Evolutionary conservation across 2,888 invertebrate species (phyloP), one percentile per base, ranked within the genome.

Genomic region (Campoletis raptor): DNA sequence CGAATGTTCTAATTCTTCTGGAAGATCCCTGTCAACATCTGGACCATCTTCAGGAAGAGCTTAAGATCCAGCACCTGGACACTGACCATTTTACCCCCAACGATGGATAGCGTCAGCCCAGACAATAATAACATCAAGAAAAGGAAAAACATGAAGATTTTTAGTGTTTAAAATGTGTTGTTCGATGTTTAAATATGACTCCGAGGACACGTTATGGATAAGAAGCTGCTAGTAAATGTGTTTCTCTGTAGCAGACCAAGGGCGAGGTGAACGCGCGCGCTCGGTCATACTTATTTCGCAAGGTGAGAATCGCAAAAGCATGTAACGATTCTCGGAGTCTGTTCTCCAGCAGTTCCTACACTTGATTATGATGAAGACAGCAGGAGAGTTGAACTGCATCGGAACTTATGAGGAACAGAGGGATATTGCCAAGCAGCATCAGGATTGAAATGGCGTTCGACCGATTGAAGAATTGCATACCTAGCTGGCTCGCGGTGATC

Each of bases 211-310:
- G 30, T 10, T 61, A 30, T 61, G 57, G 5, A 37, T 45, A 24
- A 9, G 52, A 36, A 64, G 42, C 61, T 36, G 21, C n/a, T n/a
- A n/a, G 70, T 77, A 73, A 85, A 81, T 66, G 77, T 72, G 66
- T 77, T n/a, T 72, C 73, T 81, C 48, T 24, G 85, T 64, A 73
- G 64, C 81, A n/a, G n/a, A 78, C 67, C 81, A 85, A 85, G 85
- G 81, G 85, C 85, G 76, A 85, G 81, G 85, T 85, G 77, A 85
- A 83, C 61, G 67, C 81, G 66, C 69, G 85, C 42, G 48, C 48
- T 70, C 45, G 70, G 69, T 85, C 81, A 70, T 85, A 77, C 84
- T 81, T 70, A 77, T 85, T 85, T 85, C 81, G 81, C 81, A 85
- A 81, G 81, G 64, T 57, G 80, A 70, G 84, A 84, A 84, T 80